Percentiles rank a stretch among this genome's conserved stretches.
Conservation (phyloP, 2,888 invertebrate genomes). For the Ornithoptera priamus region DNA sequence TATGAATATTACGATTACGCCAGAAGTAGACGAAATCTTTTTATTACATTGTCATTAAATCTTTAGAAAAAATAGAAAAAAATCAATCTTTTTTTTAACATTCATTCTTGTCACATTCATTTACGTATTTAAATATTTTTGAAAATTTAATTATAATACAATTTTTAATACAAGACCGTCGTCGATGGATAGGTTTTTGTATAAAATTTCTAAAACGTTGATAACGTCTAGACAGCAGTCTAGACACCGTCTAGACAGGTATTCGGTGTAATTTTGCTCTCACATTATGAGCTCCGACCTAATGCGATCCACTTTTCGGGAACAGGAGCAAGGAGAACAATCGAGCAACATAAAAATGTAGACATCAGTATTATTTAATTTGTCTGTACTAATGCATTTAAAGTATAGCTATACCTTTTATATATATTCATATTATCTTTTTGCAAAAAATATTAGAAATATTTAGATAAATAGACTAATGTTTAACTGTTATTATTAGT, state of each 20-base stretch:
- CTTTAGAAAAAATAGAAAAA: not conserved
- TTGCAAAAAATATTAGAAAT: not conserved
- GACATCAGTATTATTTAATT: slow-evolving; percentile 13
- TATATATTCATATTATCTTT: not conserved
- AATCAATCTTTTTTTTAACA: not conserved
- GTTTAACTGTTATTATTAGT: too few species aligned
- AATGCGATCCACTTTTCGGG: slow-evolving; percentile 50
- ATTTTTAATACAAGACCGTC: slow-evolving; percentile 17
- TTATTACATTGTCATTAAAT: not conserved
- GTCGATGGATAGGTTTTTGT: slow-evolving; percentile 32
- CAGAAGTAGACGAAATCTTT: not conserved
- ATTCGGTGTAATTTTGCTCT: slow-evolving; percentile 66
- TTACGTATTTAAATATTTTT: not conserved
- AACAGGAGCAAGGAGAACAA: slow-evolving; percentile 26
- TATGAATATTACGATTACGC: not conserved
- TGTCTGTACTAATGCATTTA: not conserved
- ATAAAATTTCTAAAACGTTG: slow-evolving; percentile 56
- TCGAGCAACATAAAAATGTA: slow-evolving; percentile 5
- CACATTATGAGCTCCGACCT: slow-evolving; percentile 60
- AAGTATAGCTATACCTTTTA: not conserved
- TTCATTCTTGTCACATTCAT: not conserved
- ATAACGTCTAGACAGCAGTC: slow-evolving; percentile 74
- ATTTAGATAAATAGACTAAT: not conserved
- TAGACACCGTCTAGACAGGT: slow-evolving; percentile 78
- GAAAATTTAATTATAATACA: not conserved